A percentile compares a stretch with the other conserved stretches of the same genome.
These are phyloP conservation scores for Hemiscyllium ocellatum DNA, from an alignment of 2,113 vertebrate genomes.

Conservation along the genomic window DNA sequence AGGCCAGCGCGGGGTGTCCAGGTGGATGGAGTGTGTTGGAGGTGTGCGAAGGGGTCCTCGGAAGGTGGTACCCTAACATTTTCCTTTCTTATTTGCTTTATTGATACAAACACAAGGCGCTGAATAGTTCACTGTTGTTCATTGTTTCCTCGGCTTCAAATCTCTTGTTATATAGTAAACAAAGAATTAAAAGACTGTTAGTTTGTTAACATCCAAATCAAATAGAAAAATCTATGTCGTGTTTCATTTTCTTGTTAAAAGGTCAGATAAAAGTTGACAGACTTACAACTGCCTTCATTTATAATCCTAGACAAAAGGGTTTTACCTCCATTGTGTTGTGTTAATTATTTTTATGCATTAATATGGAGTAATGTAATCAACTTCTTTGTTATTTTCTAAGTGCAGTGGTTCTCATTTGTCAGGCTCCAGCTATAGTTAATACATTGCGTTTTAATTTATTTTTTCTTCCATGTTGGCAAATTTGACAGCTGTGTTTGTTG, in stretches of 20 bases:
- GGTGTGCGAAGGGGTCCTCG: too few species aligned
- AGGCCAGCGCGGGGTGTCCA: too few species aligned
- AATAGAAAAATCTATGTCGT: background rate
- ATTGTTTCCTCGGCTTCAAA: background rate
- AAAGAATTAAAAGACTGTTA: background rate
- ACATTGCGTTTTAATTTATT: background rate
- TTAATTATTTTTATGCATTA: background rate
- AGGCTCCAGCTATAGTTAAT: background rate
- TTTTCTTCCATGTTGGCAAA: background rate
- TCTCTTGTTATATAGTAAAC: background rate
- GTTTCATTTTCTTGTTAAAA: background rate
- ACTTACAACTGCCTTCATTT: background rate
- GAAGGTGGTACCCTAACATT: too few species aligned
- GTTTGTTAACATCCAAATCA: background rate
- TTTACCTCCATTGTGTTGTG: background rate
- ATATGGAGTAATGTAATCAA: background rate
- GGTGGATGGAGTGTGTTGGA: too few species aligned
- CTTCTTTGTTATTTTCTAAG: background rate
- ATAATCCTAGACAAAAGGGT: background rate
- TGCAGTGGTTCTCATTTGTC: background rate
- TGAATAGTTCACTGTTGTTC: background rate
- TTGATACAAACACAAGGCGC: background rate
- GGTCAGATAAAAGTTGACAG: background rate
- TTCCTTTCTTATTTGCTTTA: too few species aligned
- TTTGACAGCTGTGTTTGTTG: background rate